Evolutionary conservation across 1,140 invertebrate genomes (phyloP).

Genomic region (Cotesia glomerata): DNA sequence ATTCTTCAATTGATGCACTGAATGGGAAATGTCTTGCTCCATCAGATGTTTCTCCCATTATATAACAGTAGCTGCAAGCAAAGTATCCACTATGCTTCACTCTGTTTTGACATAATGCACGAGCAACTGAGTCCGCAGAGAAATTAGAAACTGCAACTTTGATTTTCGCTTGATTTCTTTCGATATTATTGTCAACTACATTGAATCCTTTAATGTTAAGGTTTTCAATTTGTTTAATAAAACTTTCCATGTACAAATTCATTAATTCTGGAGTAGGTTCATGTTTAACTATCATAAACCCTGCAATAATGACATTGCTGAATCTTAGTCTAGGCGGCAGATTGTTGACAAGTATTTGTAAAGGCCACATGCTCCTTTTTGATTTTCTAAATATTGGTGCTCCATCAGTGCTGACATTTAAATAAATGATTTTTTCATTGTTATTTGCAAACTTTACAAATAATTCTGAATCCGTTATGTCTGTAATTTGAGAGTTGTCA

Average conservation of each 20-base stretch:
- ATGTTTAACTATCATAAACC: constrained; percentile 11
- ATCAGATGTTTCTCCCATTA: not conserved
- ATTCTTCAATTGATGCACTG: not conserved
- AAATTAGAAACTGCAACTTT: not conserved
- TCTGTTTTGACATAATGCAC: constrained; percentile 22
- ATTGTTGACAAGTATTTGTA: constrained; percentile 25
- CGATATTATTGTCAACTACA: not conserved
- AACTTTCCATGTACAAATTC: too few relatives aligned
- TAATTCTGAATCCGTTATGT: not conserved
- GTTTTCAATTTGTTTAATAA: not conserved
- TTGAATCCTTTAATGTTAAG: not conserved
- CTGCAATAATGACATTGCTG: constrained; percentile 20
- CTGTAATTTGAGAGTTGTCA: not conserved
- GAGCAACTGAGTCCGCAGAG: constrained; percentile 2
- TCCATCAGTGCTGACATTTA: constrained; percentile 23
- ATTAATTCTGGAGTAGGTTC: constrained; percentile 23
- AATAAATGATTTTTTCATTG: not conserved
- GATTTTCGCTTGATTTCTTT: not conserved
- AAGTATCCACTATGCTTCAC: constrained; percentile 20
- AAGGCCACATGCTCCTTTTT: constrained; percentile 18
- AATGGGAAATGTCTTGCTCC: not conserved
- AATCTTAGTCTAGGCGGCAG: constrained; percentile 20
- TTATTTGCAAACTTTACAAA: not conserved
- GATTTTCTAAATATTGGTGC: constrained; percentile 23
- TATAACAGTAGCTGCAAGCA: constrained; percentile 27